phyloP scores from a whole-genome alignment of 2,113 vertebrate species.

The Melanerpes aurifrons region DNA sequence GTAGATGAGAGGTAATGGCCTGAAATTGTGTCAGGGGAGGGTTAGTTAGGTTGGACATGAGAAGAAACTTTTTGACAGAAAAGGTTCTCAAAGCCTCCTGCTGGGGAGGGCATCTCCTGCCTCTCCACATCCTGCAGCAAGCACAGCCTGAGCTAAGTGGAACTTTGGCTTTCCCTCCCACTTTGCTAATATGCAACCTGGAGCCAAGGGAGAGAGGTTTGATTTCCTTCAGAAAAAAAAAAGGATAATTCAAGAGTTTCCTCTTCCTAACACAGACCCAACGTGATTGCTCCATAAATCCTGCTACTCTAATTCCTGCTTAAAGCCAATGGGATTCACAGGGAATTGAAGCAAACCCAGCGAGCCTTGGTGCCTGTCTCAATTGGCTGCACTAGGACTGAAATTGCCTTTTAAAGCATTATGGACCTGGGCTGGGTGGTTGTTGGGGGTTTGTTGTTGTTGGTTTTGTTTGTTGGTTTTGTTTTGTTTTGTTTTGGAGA shows the following conservation, averaged over 20 bases:
- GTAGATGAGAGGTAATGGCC: too few relatives aligned
- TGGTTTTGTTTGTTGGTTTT: too few relatives aligned
- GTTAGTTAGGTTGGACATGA: too few relatives aligned
- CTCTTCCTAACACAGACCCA: not conserved
- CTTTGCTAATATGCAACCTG: not conserved
- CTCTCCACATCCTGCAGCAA: not conserved
- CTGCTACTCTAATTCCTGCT: slow-evolving; percentile 30
- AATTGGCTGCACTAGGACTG: slow-evolving; percentile 5
- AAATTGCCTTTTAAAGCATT: slow-evolving; percentile 37
- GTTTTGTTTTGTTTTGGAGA: not conserved
- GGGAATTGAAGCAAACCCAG: slow-evolving; percentile 40
- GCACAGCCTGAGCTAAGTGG: not conserved
- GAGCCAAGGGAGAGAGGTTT: not conserved
- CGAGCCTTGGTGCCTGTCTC: slow-evolving; percentile 34
- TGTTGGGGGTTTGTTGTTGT: too few relatives aligned
- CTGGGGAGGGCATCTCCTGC: not conserved
- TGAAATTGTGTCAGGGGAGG: too few relatives aligned
- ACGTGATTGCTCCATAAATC: slow-evolving; percentile 36
- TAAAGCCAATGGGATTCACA: slow-evolving; percentile 14
- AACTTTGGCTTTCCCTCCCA: not conserved
- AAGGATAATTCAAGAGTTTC: not conserved
- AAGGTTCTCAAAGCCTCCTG: not conserved
- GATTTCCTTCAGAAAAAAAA: not conserved
- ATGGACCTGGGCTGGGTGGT: not conserved
- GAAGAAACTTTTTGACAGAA: too few relatives aligned